Evolutionary conservation across 2,888 invertebrate species (phyloP), one percentile per base, ranked within the genome.

Genomic region (Pilophorus perplexus): DNA sequence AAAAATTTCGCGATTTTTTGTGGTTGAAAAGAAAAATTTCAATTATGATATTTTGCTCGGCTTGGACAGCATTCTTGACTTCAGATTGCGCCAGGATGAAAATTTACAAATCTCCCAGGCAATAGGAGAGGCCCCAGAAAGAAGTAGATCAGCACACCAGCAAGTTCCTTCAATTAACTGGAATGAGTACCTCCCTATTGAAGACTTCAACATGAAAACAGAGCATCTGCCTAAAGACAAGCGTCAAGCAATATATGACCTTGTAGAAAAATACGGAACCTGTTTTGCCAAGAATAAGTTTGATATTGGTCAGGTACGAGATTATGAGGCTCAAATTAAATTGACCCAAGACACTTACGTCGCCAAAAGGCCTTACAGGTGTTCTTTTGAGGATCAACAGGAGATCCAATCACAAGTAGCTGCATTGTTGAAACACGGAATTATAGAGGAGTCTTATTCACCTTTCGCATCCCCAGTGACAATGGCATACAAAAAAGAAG

Each of bases 391-490:
- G 1, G 67, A 67, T 48, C 20, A 52, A 20, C 14, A 25, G 14
- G 42, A 67, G 33, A 67, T 67, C 12, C 33, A 67, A 62, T 12
- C 20, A 5, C 67, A 67, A 48, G 38, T 67, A 33, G 22, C 25
- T 16, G 48, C 50, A 40, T 33, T 66, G 38, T 40, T 68, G 22
- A 27, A 66, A 27, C 8, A 59, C 2, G 48, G 52, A 16, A 27
- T 66, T 8, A 68, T 68, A 5, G 65, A 68, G 16, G 68, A 68
- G 12, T 68, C 68, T 6, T 37, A 37, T 44, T 44, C 37, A 3
- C 68, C 66, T 18, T 66, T 60, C 27, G 66, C 66, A 28, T 23
- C 68, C 18, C 66, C 66, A 33, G 68, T 68, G 6, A 65, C 68
- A 6, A 10, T 65, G n/a, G 65, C 40, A 27, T 68, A 50, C 44